Evolutionary conservation across 2,797 vertebrate species (phyloP), one percentile per base, ranked within the genome.

Genomic region (Alauda arvensis): DNA sequence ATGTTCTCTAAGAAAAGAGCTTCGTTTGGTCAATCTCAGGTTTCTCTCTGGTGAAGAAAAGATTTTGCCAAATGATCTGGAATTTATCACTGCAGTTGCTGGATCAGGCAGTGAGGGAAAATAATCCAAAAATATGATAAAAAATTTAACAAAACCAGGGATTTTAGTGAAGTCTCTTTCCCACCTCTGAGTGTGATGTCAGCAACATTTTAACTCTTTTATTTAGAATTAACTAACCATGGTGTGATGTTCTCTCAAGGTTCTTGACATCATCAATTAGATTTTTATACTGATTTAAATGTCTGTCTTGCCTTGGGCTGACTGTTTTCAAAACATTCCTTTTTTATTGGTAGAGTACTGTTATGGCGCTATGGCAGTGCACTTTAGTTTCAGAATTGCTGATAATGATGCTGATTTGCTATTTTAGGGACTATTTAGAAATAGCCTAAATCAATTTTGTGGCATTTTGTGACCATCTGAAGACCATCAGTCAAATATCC

Each of bases 121-220:
- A 48, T 46, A 75, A 79, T 75, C 46, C 24, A 72, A 86, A 94
- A 88, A 82, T 48, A 91, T 55, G 56, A n/a, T 57, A 86, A 89
- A 90, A 88, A 89, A 88, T 77, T 91, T 51, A 84, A 72, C 31
- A 48, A n/a, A 72, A 34, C 19, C 18, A 20, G 23, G 39, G 25
- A 43, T 75, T 55, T 77, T 60, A 52, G 21, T 33, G n/a, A 18
- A 63, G 26, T 34, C 19, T 66, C 25, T 52, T 85, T 62, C 34
- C 31, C 10, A 40, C 5, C 68, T 43, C 49, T 66, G 40, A 77
- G 23, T 52, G 29, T n/a, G 43, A 83, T 49, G 21, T 57, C 16
- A 49, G 34, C n/a, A 77, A n/a, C 10, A 2, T 42, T 90, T 76
- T 60, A 56, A 45, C 21, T 59, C 23, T 52, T 34, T 71, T 72